Evolutionary conservation across 2,888 invertebrate species (phyloP).

Genomic region (Caenorhabditis plicata): DNA sequence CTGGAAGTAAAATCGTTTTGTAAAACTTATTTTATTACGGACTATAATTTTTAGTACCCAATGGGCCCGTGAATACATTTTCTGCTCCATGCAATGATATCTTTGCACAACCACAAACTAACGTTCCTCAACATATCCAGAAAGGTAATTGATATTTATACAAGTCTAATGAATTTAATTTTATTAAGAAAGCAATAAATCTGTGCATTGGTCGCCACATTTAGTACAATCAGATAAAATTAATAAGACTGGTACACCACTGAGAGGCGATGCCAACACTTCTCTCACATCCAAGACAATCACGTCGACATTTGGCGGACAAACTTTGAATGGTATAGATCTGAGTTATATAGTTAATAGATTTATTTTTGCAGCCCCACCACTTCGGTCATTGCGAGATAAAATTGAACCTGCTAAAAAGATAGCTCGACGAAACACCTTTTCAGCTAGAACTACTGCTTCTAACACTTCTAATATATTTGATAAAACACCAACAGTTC

Average conservation of each 20-base stretch:
- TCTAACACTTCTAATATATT: not conserved
- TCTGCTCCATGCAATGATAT: slow-evolving; percentile 45
- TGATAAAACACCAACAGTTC: not conserved
- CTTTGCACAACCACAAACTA: slow-evolving; percentile 31
- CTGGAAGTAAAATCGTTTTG: slow-evolving; percentile 7
- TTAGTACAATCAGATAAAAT: slow-evolving; percentile 22
- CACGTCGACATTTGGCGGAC: slow-evolving; percentile 14
- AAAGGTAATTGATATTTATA: slow-evolving; percentile 20
- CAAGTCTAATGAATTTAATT: not conserved
- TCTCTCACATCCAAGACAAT: slow-evolving; percentile 5
- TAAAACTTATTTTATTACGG: not conserved
- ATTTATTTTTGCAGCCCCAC: slow-evolving; percentile 22
- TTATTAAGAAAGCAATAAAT: slow-evolving; percentile 3
- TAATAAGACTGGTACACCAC: not conserved
- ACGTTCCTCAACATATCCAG: slow-evolving; percentile 40
- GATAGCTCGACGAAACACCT: slow-evolving; percentile 22
- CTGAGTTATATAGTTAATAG: not conserved
- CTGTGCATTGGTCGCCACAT: slow-evolving; percentile 45
- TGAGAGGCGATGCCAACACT: no score
- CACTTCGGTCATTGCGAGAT: slow-evolving; percentile 27
- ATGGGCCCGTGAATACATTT: slow-evolving; percentile 19
- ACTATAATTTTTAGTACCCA: slow-evolving; percentile 25
- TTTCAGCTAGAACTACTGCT: slow-evolving; percentile 22
- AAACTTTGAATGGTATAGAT: slow-evolving; percentile 12
- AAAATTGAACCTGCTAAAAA: slow-evolving; percentile 31